Percentiles rank a stretch among this genome's conserved stretches.
Conservation (phyloP, 2,113 vertebrate species). For the Thunnus maccoyii region DNA sequence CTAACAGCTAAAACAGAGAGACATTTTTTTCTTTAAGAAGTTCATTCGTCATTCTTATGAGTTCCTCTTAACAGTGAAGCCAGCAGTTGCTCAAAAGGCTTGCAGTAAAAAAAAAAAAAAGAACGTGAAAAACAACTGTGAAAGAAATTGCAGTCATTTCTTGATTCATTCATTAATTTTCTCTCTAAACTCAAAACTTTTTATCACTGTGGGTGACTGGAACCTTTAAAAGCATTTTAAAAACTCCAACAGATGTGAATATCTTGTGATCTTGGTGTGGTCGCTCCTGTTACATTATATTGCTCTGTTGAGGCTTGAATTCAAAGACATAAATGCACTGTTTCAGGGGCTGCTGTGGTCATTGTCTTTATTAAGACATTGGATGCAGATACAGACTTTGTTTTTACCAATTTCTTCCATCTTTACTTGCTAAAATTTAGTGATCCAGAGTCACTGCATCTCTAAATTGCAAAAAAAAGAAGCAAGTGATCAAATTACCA, state of each 20-base stretch:
- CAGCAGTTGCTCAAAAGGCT: slow-evolving; percentile 17
- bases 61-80: slow-evolving; percentile 3
- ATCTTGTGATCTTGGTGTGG: not conserved
- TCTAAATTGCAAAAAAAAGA: too few relatives aligned
- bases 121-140: not conserved
- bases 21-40: not conserved
- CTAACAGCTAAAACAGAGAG: not conserved
- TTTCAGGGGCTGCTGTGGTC: not conserved
- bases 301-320: not conserved
- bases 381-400: too few relatives aligned
- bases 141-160: not conserved
- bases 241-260: not conserved
- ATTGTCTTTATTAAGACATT: not conserved
- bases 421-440: too few relatives aligned
- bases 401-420: too few relatives aligned
- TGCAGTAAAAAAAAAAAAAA: not conserved
- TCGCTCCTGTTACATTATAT: not conserved
- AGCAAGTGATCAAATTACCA: too few relatives aligned
- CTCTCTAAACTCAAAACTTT: slow-evolving; percentile 22
- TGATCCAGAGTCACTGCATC: too few relatives aligned
- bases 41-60: not conserved
- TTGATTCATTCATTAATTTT: slow-evolving; percentile 13
- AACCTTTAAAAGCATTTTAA: not conserved
- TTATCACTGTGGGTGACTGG: not conserved
- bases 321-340: not conserved